Evolutionary conservation across 2,797 vertebrate species (phyloP).

Genomic region (Microhierax caerulescens): DNA sequence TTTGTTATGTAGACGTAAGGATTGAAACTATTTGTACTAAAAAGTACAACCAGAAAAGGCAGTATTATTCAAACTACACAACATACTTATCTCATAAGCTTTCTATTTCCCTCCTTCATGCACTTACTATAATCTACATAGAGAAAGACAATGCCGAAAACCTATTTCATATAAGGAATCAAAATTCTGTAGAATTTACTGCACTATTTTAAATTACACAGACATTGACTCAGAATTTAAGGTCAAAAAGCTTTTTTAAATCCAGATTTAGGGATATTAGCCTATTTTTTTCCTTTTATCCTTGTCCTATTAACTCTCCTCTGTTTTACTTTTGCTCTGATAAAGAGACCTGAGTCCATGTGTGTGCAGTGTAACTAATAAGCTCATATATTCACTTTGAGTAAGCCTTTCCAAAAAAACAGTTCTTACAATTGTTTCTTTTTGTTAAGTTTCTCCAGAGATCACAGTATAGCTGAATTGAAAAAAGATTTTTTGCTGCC

Average conservation of each 20-base stretch:
- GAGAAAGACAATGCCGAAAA: not conserved
- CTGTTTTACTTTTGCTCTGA: not conserved
- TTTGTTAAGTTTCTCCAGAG: not conserved
- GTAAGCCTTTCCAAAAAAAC: not conserved
- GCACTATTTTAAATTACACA: not conserved
- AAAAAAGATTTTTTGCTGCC: not conserved
- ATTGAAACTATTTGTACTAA: not conserved
- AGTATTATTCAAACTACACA: not conserved
- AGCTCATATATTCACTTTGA: not conserved
- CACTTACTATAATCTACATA: not conserved
- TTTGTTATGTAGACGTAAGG: not conserved
- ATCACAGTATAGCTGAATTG: not conserved
- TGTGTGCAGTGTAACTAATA: not conserved
- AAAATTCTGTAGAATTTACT: not conserved
- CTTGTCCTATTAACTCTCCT: not conserved
- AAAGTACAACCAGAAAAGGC: not conserved
- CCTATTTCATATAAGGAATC: not conserved
- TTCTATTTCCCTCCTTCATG: not conserved
- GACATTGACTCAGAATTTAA: not conserved
- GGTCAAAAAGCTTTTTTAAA: not conserved
- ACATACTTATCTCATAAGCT: not conserved
- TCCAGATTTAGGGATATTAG: not conserved
- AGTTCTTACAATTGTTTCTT: not conserved
- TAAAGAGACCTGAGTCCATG: not conserved
- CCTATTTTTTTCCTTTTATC: not conserved